phyloP scores from a whole-genome alignment of 1,140 invertebrate species.

The Dreissena rostriformis region DNA sequence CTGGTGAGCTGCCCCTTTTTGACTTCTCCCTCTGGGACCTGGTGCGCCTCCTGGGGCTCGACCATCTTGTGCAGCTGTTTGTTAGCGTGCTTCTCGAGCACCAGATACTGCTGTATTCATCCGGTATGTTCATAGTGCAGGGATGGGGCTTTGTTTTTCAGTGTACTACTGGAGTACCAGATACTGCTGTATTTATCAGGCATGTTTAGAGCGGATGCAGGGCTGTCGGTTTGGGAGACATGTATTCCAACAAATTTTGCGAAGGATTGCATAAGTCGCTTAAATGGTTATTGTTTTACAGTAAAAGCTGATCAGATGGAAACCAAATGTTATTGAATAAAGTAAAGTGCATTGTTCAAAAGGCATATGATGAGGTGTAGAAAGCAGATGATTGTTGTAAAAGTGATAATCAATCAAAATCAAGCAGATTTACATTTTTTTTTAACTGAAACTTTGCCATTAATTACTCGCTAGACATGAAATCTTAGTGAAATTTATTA shows the following conservation, averaged over 20 bases:
- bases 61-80: conserved; percentile 96
- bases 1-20: conserved; percentile 92
- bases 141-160: conserved; percentile 89
- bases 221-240: conserved; percentile 84
- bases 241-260: too few species aligned
- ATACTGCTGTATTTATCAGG: conserved; percentile 95
- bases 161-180: conserved; percentile 98
- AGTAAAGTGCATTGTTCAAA: too few species aligned
- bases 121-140: conserved; percentile 84
- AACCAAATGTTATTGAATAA: too few species aligned
- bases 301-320: too few species aligned
- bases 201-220: conserved; percentile 79
- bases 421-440: conserved; percentile 97
- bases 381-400: too few species aligned
- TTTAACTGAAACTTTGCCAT: conserved; percentile 95
- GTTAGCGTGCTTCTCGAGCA: conserved; percentile 98
- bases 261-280: too few species aligned
- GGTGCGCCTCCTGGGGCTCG: conserved; percentile 92
- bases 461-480: conserved; percentile 27
- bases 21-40: conserved; percentile 96
- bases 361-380: too few species aligned
- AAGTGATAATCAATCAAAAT: conserved; percentile 86
- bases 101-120: conserved; percentile 96
- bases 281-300: too few species aligned
- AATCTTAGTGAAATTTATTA: too few species aligned